Percentiles rank a stretch among this genome's conserved stretches.
Conservation (phyloP, 2,888 invertebrate genomes). For the Calameuta pallipes region DNA sequence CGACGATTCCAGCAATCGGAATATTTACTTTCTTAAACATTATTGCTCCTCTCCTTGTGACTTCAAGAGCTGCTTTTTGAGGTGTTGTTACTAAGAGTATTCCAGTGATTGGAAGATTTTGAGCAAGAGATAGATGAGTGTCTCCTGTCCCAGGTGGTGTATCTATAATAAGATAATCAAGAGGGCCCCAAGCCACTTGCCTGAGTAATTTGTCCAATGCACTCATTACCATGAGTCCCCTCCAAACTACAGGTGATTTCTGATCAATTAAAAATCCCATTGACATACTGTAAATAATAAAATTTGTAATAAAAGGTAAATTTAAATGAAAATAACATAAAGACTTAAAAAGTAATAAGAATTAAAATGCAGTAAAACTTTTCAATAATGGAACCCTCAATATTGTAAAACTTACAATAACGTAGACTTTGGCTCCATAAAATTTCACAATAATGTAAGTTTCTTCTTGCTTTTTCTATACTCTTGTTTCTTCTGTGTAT, state of each 20-base stretch:
- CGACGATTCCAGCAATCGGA: conserved; percentile 87
- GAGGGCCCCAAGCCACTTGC: conserved; percentile 88
- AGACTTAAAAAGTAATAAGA: too few species aligned
- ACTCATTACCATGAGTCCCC: conserved; percentile 97
- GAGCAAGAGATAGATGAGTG: conserved; percentile 90
- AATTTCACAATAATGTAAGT: too few species aligned
- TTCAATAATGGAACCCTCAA: too few species aligned
- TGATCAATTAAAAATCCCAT: conserved; percentile 93
- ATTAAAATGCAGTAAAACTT: too few species aligned
- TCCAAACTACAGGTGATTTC: conserved; percentile 90
- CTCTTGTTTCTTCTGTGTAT: too few species aligned
- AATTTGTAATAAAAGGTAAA: neutral
- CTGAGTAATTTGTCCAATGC: conserved; percentile 87
- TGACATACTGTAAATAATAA: conserved; percentile 79
- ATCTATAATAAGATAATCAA: conserved; percentile 91
- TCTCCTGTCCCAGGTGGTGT: conserved; percentile 98
- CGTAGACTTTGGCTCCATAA: too few species aligned
- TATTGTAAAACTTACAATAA: too few species aligned
- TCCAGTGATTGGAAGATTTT: conserved; percentile 87
- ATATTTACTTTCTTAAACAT: conserved; percentile 89
- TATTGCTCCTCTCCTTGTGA: conserved; percentile 84
- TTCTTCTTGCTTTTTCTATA: too few species aligned
- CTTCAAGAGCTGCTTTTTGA: conserved; percentile 87
- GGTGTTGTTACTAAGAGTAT: conserved; percentile 94
- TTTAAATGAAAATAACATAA: neutral